Percentiles rank a stretch among this genome's conserved stretches.
phyloP scores from a whole-genome alignment of 2,113 vertebrate species.

The Stegastes partitus region DNA sequence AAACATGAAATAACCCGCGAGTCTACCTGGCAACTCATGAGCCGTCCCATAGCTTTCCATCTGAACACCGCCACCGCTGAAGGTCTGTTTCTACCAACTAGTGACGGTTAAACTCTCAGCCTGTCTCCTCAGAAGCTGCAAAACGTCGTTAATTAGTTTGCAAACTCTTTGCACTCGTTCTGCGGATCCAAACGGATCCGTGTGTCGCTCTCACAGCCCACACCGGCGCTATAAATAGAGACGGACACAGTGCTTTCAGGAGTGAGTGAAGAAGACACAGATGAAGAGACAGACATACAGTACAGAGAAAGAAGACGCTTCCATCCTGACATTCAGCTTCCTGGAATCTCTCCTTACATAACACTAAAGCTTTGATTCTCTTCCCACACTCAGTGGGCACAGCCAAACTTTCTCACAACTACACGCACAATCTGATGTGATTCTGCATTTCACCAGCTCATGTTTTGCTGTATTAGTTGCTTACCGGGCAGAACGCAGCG shows the following conservation, averaged over 20 bases:
- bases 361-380: slow-evolving; percentile 53
- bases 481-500: not conserved
- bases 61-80: slow-evolving; percentile 5
- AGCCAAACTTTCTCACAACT: slow-evolving; percentile 34
- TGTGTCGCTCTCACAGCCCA: slow-evolving; percentile 45
- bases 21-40: not conserved
- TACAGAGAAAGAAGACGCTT: slow-evolving; percentile 34
- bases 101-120: not conserved
- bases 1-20: not conserved
- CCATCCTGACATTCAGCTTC: slow-evolving; percentile 52
- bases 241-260: slow-evolving; percentile 30
- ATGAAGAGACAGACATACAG: slow-evolving; percentile 43
- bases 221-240: slow-evolving; percentile 64
- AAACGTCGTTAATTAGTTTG: slow-evolving; percentile 19
- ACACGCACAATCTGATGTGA: slow-evolving; percentile 9
- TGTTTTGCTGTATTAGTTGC: not conserved
- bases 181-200: slow-evolving; percentile 32
- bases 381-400: slow-evolving; percentile 70
- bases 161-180: slow-evolving; percentile 8
- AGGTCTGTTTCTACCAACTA: not conserved
- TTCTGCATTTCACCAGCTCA: not conserved
- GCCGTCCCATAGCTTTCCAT: not conserved
- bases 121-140: not conserved
- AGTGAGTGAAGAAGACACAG: slow-evolving; percentile 27
- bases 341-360: slow-evolving; percentile 74